A percentile compares a stretch with the other conserved stretches of the same genome.
Conservation (phyloP, 2,113 vertebrate genomes). For the Gymnogyps californianus region DNA sequence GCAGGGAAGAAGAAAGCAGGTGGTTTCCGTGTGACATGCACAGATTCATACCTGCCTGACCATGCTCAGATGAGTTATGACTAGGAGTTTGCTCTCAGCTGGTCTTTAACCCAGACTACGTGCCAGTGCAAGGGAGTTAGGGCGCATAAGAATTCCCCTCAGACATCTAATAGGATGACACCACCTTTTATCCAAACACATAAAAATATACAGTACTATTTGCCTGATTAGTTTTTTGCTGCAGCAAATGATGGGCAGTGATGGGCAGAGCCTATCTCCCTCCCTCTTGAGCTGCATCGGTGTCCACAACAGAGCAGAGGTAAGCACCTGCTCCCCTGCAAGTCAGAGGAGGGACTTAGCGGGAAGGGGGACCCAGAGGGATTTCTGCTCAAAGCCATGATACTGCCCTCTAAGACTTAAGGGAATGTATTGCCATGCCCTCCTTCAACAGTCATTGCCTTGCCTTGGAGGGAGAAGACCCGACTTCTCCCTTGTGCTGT, state of each 20-base stretch:
- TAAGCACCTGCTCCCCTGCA: background rate
- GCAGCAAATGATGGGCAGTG: background rate
- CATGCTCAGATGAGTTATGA: background rate
- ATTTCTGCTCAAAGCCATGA: background rate
- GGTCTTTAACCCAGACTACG: background rate
- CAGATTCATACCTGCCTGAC: background rate
- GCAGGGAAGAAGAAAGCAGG: background rate
- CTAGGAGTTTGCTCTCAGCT: background rate
- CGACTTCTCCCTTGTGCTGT: background rate
- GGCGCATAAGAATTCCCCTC: background rate
- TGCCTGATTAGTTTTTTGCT: background rate
- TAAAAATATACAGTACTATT: background rate
- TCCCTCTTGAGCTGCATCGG: background rate
- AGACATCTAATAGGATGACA: background rate
- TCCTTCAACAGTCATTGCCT: background rate
- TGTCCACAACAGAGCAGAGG: background rate
- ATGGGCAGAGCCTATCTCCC: background rate
- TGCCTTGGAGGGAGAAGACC: fast-evolving
- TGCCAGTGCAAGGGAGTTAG: background rate
- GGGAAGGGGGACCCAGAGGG: background rate
- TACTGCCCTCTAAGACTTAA: background rate
- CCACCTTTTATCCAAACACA: background rate
- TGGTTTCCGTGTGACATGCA: background rate
- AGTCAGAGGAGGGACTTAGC: background rate
- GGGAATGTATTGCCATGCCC: background rate